A percentile compares a stretch with the other conserved stretches of the same genome.
phyloP scores from a whole-genome alignment of 1,140 invertebrate species.

The Conus ventricosus region DNA sequence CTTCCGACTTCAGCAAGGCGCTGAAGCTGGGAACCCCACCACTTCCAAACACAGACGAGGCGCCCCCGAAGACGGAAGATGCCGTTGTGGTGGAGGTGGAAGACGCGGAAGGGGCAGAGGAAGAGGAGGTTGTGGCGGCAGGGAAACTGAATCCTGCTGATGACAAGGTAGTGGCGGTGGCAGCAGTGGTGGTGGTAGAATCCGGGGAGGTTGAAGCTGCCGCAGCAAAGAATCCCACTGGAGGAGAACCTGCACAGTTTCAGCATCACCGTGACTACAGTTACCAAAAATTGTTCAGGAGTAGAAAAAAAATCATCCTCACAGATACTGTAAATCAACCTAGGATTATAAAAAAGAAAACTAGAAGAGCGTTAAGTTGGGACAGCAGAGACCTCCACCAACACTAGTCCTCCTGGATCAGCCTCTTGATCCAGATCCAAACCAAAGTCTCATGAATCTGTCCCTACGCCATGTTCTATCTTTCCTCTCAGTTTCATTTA shows the following conservation, averaged over 20 bases:
- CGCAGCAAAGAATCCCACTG: slow-evolving; percentile 16
- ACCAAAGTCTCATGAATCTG: too few species aligned
- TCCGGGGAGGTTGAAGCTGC: not conserved
- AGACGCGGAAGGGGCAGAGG: not conserved
- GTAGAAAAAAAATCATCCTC: too few species aligned
- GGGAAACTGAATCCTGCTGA: not conserved
- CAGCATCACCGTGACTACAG: too few species aligned
- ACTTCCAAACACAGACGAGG: slow-evolving; percentile 11
- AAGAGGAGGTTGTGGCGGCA: not conserved
- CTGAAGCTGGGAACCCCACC: slow-evolving; percentile 5
- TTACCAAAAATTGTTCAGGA: too few species aligned
- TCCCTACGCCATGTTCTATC: too few species aligned
- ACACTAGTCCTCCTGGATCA: too few species aligned
- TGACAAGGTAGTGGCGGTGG: not conserved
- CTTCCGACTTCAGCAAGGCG: not conserved
- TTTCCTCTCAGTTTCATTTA: too few species aligned
- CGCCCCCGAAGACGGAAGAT: not conserved
- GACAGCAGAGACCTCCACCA: too few species aligned
- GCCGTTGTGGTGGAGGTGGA: not conserved
- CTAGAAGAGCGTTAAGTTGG: too few species aligned
- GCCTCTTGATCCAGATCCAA: too few species aligned
- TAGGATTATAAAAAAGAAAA: too few species aligned
- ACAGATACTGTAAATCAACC: too few species aligned
- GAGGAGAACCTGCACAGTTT: slow-evolving; percentile 11
- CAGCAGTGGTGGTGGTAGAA: not conserved